A percentile compares a stretch with the other conserved stretches of the same genome.
These are phyloP conservation scores for Microplitis demolitor DNA, from an alignment of 1,140 invertebrate genomes.

Conservation along the genomic window DNA sequence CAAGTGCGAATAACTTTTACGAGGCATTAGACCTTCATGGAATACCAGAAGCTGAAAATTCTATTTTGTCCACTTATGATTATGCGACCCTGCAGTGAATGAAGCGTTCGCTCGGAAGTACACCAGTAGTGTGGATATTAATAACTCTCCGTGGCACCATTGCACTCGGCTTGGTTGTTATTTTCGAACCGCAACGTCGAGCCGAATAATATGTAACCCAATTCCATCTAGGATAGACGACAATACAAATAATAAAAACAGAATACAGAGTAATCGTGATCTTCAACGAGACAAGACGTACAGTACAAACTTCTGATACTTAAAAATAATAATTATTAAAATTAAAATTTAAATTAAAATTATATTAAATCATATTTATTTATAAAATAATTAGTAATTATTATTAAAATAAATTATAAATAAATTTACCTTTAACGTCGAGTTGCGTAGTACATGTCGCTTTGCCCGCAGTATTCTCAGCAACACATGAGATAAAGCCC, in stretches of 20 bases:
- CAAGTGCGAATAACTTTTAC: not conserved
- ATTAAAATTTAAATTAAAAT: no score
- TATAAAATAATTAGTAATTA: not conserved
- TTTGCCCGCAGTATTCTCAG: slow-evolving; percentile 77
- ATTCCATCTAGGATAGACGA: slow-evolving; percentile 34
- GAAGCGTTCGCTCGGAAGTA: slow-evolving; percentile 43
- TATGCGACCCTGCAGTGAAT: slow-evolving; percentile 41
- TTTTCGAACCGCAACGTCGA: slow-evolving; percentile 43
- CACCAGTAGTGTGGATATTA: slow-evolving; percentile 45
- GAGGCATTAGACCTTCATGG: not conserved
- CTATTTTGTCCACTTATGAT: slow-evolving; percentile 13
- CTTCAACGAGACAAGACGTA: not conserved
- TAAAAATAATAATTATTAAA: no score
- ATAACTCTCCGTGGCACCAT: slow-evolving; percentile 55
- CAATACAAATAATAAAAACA: slow-evolving; percentile 18
- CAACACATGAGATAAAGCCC: slow-evolving; percentile 74
- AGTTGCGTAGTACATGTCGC: slow-evolving; percentile 69
- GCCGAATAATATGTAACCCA: slow-evolving; percentile 38
- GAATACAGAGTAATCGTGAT: not conserved
- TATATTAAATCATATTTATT: no score
- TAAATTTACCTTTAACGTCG: slow-evolving; percentile 53
- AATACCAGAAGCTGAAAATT: not conserved
- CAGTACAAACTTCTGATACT: not conserved
- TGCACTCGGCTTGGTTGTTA: slow-evolving; percentile 46
- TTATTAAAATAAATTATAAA: not conserved